Evolutionary conservation across 2,797 vertebrate species (phyloP).

Genomic region (Potorous gilbertii): DNA sequence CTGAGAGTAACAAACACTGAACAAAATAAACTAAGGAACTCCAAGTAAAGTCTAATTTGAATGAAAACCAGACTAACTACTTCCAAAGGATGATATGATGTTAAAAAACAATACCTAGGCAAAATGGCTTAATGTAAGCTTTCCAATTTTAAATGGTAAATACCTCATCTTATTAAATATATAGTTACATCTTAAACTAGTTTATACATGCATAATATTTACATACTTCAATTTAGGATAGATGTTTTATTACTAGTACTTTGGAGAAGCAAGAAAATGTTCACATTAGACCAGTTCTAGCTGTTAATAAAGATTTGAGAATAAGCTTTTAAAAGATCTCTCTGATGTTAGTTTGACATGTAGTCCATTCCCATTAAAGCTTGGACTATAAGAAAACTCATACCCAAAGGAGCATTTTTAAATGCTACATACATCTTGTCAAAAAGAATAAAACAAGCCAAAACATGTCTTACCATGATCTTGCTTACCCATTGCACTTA

Average conservation of each 20-base stretch:
- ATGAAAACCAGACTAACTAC: not conserved
- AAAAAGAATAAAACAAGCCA: slow-evolving; percentile 13
- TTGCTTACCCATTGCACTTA: slow-evolving; percentile 88
- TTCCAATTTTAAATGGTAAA: not conserved
- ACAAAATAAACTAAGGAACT: not conserved
- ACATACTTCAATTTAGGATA: not conserved
- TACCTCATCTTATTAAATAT: not conserved
- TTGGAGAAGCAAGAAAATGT: not conserved
- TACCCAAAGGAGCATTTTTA: not conserved
- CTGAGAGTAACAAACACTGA: not conserved
- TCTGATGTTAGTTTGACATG: not conserved
- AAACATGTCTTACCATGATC: slow-evolving; percentile 61
- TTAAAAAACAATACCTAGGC: not conserved
- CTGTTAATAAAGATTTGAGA: not conserved
- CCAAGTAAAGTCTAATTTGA: not conserved
- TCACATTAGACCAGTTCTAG: not conserved
- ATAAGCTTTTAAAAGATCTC: not conserved
- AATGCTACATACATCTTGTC: not conserved
- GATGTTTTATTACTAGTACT: not conserved
- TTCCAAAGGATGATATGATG: not conserved
- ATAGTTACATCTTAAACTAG: not conserved
- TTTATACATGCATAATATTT: not conserved
- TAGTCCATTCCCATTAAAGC: not conserved
- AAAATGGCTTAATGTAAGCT: not conserved
- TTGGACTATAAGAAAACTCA: not conserved